A percentile compares a stretch with the other conserved stretches of the same genome.
Evolutionary conservation across 2,113 vertebrate species (phyloP).

Genomic region (Macrotis lagotis): DNA sequence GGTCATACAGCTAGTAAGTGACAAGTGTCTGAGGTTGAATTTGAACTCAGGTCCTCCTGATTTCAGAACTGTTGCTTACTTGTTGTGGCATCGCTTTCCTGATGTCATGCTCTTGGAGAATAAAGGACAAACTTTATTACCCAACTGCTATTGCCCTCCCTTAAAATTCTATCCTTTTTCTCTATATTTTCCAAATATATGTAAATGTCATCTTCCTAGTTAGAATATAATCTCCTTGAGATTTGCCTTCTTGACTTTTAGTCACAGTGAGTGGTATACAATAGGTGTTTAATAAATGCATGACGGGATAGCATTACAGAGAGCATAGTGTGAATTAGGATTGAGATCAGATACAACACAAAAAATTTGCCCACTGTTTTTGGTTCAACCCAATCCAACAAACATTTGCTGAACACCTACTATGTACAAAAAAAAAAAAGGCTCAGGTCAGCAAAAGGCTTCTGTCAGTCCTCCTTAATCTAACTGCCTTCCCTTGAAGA

Average conservation of each 20-base stretch:
- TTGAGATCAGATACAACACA: background rate
- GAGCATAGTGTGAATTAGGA: slow-evolving; percentile 7
- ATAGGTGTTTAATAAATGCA: background rate
- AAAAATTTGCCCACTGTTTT: background rate
- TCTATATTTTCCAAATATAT: background rate
- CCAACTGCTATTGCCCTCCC: background rate
- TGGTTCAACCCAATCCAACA: background rate
- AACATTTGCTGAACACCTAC: background rate
- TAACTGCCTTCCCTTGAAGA: background rate
- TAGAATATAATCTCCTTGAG: background rate
- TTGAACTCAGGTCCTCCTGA: no score
- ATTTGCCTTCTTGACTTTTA: background rate
- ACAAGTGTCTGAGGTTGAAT: no score
- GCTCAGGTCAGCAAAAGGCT: background rate
- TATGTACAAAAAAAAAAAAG: background rate
- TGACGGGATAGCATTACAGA: background rate
- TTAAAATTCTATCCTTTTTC: background rate
- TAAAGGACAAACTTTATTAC: no score
- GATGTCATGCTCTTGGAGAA: no score
- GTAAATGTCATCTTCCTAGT: background rate
- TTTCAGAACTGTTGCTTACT: no score
- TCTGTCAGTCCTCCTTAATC: background rate
- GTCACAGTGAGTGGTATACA: background rate
- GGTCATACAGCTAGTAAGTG: no score
- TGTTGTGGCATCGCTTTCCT: no score